Conservation (phyloP, 2,113 vertebrate genomes). For the Castor canadensis region DNA sequence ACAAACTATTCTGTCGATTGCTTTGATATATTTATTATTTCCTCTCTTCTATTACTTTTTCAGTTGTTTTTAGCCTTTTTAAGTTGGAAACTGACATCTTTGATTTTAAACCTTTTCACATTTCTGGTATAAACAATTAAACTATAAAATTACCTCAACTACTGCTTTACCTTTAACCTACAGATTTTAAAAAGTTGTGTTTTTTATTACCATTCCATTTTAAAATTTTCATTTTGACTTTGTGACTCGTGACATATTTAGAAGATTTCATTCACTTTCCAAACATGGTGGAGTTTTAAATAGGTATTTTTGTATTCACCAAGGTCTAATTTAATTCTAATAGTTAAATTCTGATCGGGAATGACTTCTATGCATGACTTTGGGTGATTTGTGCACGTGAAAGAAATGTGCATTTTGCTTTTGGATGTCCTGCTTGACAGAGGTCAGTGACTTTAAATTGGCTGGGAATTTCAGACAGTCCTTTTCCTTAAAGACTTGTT, state of each 20-base stretch:
- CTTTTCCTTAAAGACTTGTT: not conserved
- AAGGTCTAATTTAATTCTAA: slow-evolving; percentile 12
- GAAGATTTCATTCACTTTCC: not conserved
- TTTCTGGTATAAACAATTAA: not conserved
- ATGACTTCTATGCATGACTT: not conserved
- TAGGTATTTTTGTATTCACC: not conserved
- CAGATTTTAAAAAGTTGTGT: not conserved
- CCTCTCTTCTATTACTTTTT: not conserved
- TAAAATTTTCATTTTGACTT: not conserved
- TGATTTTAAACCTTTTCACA: not conserved
- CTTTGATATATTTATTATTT: not conserved
- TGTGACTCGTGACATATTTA: not conserved
- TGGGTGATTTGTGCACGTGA: too few species aligned
- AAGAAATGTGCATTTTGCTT: not conserved
- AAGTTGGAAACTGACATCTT: not conserved
- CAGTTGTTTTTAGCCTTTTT: not conserved
- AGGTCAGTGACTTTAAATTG: not conserved
- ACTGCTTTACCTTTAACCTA: not conserved
- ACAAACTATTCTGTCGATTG: not conserved
- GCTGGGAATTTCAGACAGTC: not conserved
- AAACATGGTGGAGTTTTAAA: not conserved
- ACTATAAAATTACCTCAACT: not conserved
- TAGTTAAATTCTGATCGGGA: not conserved
- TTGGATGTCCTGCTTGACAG: not conserved
- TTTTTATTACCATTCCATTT: not conserved